Evolutionary conservation across 2,797 vertebrate species (phyloP).

Genomic region (Halcyon leucocephala): DNA sequence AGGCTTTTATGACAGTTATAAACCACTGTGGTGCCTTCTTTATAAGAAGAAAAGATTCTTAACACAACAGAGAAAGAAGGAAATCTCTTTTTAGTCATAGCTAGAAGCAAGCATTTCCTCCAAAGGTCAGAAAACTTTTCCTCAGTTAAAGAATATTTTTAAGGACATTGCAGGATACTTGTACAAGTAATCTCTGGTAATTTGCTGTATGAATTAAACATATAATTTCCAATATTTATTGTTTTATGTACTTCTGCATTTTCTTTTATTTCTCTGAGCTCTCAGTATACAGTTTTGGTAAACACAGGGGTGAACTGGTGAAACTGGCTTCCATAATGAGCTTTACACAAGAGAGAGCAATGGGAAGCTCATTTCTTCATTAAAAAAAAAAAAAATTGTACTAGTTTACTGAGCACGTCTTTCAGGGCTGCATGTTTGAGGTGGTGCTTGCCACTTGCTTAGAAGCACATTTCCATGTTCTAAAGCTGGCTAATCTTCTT

Average conservation of each 20-base stretch:
- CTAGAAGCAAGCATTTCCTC: constrained; percentile 87
- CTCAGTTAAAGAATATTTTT: constrained; percentile 83
- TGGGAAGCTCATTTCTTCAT: neutral
- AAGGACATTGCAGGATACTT: constrained; percentile 82
- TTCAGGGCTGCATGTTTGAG: constrained; percentile 12
- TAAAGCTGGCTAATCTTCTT: neutral
- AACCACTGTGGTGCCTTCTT: constrained; percentile 88
- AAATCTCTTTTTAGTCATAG: constrained; percentile 87
- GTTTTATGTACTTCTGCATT: constrained; percentile 30
- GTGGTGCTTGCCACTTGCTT: neutral
- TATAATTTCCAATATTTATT: constrained; percentile 68
- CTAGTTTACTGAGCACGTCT: neutral
- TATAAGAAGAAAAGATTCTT: constrained; percentile 89
- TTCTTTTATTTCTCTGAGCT: constrained; percentile 39
- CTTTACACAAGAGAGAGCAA: constrained; percentile 17
- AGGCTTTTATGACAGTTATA: constrained; percentile 88
- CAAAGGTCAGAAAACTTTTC: constrained; percentile 88
- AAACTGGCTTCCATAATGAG: constrained; percentile 46
- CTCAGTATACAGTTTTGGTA: constrained; percentile 35
- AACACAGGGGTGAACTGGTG: constrained; percentile 51
- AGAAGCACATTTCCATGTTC: constrained; percentile 9
- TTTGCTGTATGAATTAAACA: constrained; percentile 80
- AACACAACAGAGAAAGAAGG: constrained; percentile 86
- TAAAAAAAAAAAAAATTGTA: neutral
- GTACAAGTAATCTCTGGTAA: constrained; percentile 76